A percentile compares a stretch with the other conserved stretches of the same genome.
phyloP scores from a whole-genome alignment of 1,140 invertebrate species.

The Anastrepha obliqua region DNA sequence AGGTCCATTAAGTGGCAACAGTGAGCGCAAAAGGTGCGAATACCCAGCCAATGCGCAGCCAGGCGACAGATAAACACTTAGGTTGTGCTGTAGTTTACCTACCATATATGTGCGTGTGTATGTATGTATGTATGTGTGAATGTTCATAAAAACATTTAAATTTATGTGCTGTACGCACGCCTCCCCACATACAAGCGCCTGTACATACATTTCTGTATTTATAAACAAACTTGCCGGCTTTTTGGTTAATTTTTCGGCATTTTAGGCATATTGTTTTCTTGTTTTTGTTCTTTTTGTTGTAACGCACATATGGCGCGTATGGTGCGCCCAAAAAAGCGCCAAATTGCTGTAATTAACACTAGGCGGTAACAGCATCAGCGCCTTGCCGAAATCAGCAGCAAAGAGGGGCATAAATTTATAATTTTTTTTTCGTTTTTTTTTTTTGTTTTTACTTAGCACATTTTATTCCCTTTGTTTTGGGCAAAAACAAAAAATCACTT shows the following conservation, averaged over 20 bases:
- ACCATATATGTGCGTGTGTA: background rate
- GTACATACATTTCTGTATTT: background rate
- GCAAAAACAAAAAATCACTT: background rate
- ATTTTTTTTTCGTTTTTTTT: too few relatives aligned
- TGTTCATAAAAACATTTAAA: background rate
- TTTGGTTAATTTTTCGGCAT: conserved; percentile 14
- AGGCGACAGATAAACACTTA: background rate
- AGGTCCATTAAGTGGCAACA: conserved; percentile 46
- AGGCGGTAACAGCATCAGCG: conserved; percentile 9
- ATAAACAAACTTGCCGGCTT: conserved; percentile 4
- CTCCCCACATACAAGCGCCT: background rate
- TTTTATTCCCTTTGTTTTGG: background rate
- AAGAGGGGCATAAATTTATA: background rate
- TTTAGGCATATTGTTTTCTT: background rate
- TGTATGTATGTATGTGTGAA: background rate
- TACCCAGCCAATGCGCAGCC: background rate
- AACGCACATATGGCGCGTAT: background rate
- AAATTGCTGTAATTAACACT: conserved; percentile 26
- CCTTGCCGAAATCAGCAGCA: background rate
- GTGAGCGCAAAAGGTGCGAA: conserved; percentile 5
- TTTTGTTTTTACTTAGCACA: too few relatives aligned
- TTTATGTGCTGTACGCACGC: background rate
- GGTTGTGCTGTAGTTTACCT: background rate
- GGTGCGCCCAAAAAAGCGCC: conserved; percentile 32
- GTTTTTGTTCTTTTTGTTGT: too few relatives aligned